These are phyloP conservation scores for Etheostoma spectabile DNA, from an alignment of 2,113 vertebrate species.

Conservation along the genomic window DNA sequence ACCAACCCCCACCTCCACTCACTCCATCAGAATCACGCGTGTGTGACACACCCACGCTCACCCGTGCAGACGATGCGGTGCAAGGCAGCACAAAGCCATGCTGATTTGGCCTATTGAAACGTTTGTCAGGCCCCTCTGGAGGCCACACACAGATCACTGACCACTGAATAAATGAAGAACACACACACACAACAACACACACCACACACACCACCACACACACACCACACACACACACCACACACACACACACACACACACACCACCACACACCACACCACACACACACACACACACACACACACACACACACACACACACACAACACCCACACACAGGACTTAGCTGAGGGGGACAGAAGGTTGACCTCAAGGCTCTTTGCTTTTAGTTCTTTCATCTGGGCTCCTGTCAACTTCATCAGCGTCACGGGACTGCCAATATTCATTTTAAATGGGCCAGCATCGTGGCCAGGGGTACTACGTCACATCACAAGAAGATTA, in stretches of 20 bases:
- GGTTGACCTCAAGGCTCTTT: constrained; percentile 59
- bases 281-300: constrained; percentile 23
- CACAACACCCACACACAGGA: constrained; percentile 50
- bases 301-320: constrained; percentile 31
- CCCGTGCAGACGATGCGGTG: constrained; percentile 65
- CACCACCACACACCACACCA: too few species aligned
- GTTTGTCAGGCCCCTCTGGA: constrained; percentile 70
- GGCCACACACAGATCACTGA: constrained; percentile 74
- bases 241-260: constrained; percentile 42
- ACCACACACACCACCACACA: too few species aligned
- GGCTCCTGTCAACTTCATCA: constrained; percentile 70
- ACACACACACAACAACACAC: constrained; percentile 41
- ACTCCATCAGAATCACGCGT: not conserved
- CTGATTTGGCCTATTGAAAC: constrained; percentile 73
- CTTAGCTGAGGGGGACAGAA: constrained; percentile 53
- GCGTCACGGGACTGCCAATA: constrained; percentile 44
- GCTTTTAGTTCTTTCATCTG: constrained; percentile 59
- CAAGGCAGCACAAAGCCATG: constrained; percentile 72
- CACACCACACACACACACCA: constrained; percentile 22
- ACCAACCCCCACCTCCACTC: constrained; percentile 36
- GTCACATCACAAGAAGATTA: not conserved
- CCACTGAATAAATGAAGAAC: constrained; percentile 78
- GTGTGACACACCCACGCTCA: not conserved
- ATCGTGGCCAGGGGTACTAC: constrained; percentile 21
- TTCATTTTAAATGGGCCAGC: constrained; percentile 30